Conservation (phyloP, 2,113 vertebrate species). For the Elephantulus edwardii region DNA sequence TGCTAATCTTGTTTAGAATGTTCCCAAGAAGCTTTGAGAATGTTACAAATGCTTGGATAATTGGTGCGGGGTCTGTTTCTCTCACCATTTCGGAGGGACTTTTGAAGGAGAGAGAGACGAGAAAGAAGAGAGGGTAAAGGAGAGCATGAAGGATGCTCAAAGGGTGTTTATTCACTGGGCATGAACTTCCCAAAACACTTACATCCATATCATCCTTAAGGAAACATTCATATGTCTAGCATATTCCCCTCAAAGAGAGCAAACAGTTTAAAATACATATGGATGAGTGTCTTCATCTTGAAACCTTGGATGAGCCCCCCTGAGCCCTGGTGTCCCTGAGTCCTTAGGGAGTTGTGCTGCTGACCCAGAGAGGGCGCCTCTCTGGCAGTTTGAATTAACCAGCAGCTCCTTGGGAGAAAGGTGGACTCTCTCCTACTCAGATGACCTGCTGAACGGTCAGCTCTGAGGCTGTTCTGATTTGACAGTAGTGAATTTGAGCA, state of each 20-base stretch:
- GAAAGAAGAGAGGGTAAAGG: neutral
- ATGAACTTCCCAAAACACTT: neutral
- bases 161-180: neutral
- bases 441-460: too few relatives aligned
- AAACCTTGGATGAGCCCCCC: neutral
- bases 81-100: neutral
- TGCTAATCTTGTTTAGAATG: neutral
- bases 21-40: neutral
- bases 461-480: too few relatives aligned
- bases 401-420: too few relatives aligned
- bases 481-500: too few relatives aligned
- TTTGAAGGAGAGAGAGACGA: neutral
- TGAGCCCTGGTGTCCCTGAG: too few relatives aligned
- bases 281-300: neutral
- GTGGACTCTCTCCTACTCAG: too few relatives aligned
- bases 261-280: neutral
- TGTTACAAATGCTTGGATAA: neutral
- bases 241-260: neutral
- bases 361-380: too few relatives aligned
- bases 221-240: neutral
- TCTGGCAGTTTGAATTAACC: too few relatives aligned
- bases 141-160: neutral
- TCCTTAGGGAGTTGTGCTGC: too few relatives aligned
- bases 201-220: neutral
- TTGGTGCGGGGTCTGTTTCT: fast-evolving